Evolutionary conservation across 2,797 vertebrate species (phyloP).

Genomic region (Toxotes lorentzi): DNA sequence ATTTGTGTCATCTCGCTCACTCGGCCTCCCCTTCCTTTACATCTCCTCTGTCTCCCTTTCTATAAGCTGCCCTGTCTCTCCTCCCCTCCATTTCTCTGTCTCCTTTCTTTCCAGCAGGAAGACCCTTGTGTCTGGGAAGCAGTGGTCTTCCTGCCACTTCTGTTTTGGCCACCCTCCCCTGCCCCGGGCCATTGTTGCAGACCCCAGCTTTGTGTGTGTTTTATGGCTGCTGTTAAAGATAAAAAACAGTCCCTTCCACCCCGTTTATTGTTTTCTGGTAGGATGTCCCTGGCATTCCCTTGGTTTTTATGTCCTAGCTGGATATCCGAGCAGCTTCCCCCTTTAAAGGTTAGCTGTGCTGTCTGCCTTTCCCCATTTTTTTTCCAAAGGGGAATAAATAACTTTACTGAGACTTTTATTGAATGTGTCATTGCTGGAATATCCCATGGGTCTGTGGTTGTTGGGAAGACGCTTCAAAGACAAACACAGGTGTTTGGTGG

Average conservation of each 20-base stretch:
- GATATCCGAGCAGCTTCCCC: conserved; percentile 79
- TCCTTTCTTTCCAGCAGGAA: conserved; percentile 80
- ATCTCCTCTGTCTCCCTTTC: conserved; percentile 61
- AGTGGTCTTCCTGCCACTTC: conserved; percentile 84
- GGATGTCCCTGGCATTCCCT: conserved; percentile 85
- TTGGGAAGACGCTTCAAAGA: conserved; percentile 81
- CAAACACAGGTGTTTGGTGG: conserved; percentile 84
- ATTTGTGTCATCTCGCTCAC: conserved; percentile 71
- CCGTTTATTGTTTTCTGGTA: conserved; percentile 87
- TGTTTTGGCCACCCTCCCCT: conserved; percentile 76
- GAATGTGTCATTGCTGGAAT: conserved; percentile 77
- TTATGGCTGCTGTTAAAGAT: conserved; percentile 88
- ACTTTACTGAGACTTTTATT: conserved; percentile 83
- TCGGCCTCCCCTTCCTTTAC: conserved; percentile 66
- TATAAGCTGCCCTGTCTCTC: conserved; percentile 61
- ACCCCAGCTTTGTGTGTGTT: conserved; percentile 84
- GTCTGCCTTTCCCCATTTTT: conserved; percentile 73
- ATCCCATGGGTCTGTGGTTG: conserved; percentile 78
- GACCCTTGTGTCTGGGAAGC: conserved; percentile 81
- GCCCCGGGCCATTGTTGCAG: conserved; percentile 83
- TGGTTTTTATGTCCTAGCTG: conserved; percentile 84
- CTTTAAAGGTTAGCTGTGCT: conserved; percentile 82
- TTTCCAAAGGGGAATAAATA: conserved; percentile 81
- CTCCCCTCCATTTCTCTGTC: conserved; percentile 67
- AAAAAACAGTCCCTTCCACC: conserved; percentile 85